Evolutionary conservation across 2,113 vertebrate species (phyloP).

Genomic region (Ceyx margarethae): DNA sequence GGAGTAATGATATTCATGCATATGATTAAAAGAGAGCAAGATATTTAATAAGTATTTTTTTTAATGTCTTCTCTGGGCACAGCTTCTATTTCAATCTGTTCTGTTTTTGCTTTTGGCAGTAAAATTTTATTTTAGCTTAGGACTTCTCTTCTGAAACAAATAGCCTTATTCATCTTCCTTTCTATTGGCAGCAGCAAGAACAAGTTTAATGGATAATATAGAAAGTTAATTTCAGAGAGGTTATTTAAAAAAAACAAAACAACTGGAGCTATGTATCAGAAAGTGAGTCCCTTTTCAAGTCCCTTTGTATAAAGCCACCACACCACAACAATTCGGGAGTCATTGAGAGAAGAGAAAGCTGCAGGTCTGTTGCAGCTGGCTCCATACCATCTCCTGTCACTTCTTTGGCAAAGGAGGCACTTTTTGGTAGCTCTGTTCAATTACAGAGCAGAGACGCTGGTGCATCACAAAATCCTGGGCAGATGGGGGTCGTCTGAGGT

Average conservation of each 20-base stretch:
- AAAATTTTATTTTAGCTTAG: slow-evolving; percentile 17
- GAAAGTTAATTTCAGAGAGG: neutral
- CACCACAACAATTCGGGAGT: neutral
- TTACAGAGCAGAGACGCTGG: neutral
- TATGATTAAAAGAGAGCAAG: slow-evolving; percentile 22
- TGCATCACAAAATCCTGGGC: neutral
- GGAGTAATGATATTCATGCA: neutral
- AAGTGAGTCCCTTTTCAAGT: neutral
- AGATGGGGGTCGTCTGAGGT: neutral
- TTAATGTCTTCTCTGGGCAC: slow-evolving; percentile 22
- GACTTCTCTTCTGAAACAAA: slow-evolving; percentile 19
- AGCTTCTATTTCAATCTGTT: slow-evolving; percentile 45
- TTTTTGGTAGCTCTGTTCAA: neutral
- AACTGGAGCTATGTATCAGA: neutral
- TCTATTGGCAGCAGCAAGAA: neutral
- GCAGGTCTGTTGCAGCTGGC: neutral
- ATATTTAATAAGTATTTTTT: neutral
- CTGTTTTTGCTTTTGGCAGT: slow-evolving; percentile 6
- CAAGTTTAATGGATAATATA: neutral
- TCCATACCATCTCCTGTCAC: neutral
- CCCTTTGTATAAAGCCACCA: neutral
- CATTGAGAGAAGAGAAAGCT: neutral
- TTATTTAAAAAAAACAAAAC: neutral
- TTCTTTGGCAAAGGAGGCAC: neutral
- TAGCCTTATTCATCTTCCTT: neutral